phyloP scores from a whole-genome alignment of 2,113 vertebrate genomes.

The Passer montanus region DNA sequence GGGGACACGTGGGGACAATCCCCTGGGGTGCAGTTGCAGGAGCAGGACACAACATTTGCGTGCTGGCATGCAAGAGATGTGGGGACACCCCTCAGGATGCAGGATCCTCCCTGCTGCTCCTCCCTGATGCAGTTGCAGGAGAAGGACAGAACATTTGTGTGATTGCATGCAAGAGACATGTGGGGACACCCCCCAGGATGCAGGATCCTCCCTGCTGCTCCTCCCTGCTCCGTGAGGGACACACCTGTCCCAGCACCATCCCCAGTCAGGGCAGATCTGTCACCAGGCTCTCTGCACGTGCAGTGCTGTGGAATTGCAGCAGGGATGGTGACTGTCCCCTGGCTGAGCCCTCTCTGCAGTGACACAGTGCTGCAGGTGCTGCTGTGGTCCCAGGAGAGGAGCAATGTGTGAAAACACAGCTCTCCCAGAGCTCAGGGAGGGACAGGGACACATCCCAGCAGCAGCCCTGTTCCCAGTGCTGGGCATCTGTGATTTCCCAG shows the following conservation, averaged over 20 bases:
- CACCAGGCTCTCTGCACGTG: accelerated
- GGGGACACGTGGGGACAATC: no score
- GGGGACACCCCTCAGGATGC: no score
- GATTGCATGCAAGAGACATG: not conserved
- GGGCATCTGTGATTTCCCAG: not conserved
- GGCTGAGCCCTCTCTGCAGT: not conserved
- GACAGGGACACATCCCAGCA: not conserved
- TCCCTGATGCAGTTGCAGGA: no score
- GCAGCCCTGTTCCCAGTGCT: not conserved
- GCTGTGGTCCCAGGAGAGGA: not conserved
- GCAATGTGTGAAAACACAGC: not conserved
- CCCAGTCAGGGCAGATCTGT: not conserved
- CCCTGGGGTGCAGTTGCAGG: no score
- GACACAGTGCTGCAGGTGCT: not conserved
- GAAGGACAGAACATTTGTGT: not conserved
- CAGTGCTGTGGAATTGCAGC: not conserved
- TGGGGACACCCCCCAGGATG: not conserved
- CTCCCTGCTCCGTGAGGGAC: not conserved
- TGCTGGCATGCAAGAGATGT: no score
- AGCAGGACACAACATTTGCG: no score
- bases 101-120: no score
- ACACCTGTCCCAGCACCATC: not conserved
- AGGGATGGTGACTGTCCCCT: not conserved
- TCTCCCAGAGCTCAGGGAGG: not conserved
- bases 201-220: not conserved